Conservation (phyloP, 2,888 invertebrate genomes). For the Lithosia quadra region DNA sequence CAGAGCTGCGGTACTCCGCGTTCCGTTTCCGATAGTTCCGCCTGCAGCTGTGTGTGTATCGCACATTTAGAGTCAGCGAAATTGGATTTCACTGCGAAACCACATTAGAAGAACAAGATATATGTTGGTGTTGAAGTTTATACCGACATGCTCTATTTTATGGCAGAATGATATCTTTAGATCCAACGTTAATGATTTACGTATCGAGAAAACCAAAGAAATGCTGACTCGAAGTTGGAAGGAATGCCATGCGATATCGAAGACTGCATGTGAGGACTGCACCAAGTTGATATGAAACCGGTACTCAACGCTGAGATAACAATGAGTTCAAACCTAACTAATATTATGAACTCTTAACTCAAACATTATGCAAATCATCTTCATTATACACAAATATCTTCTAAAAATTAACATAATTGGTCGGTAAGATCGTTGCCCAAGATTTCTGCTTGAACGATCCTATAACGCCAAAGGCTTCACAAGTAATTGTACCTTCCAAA, state of each 20-base stretch:
- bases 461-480: neutral
- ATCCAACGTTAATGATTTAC: neutral
- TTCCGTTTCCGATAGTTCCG: neutral
- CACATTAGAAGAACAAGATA: neutral
- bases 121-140: neutral
- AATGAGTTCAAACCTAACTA: no score
- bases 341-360: neutral
- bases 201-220: neutral
- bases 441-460: neutral
- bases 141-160: neutral
- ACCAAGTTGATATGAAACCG: no score
- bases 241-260: neutral
- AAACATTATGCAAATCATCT: neutral
- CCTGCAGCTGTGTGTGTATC: slow-evolving; percentile 1
- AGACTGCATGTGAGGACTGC: no score
- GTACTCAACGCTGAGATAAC: no score
- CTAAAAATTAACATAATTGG: neutral
- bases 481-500: neutral
- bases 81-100: slow-evolving; percentile 19
- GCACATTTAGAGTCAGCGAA: slow-evolving; percentile 19
- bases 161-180: neutral
- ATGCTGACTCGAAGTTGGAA: neutral
- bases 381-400: neutral
- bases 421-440: neutral
- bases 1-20: neutral